Evolutionary conservation across 2,113 vertebrate species (phyloP).

Genomic region (Lepus europaeus): DNA sequence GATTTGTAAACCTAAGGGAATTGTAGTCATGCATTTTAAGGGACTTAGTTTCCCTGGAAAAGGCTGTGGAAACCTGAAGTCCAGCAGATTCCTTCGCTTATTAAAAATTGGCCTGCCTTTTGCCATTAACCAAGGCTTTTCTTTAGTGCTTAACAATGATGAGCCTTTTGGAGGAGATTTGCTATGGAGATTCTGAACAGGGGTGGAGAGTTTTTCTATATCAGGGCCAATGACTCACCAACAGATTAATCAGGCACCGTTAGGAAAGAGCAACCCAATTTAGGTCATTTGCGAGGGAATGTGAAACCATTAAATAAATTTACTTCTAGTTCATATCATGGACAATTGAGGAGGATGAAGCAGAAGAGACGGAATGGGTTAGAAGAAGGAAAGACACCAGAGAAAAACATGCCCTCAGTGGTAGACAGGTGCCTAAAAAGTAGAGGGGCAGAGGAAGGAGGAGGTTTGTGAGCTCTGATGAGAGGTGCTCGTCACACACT

Average conservation of each 20-base stretch:
- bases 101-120: not conserved
- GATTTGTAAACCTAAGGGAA: not conserved
- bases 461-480: not conserved
- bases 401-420: not conserved
- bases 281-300: slow-evolving; percentile 13
- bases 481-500: not conserved
- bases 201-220: slow-evolving; percentile 23
- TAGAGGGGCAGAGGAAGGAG: not conserved
- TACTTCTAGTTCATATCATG: not conserved
- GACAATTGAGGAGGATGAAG: not conserved
- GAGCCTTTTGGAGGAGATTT: slow-evolving; percentile 37
- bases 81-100: not conserved
- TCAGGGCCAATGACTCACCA: slow-evolving; percentile 34
- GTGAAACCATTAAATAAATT: not conserved
- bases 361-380: not conserved
- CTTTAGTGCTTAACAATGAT: not conserved
- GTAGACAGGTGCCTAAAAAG: accelerated
- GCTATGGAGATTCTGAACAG: not conserved
- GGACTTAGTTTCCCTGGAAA: not conserved
- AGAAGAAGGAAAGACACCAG: not conserved
- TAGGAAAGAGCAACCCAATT: slow-evolving; percentile 42
- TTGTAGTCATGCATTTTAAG: not conserved
- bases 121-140: not conserved
- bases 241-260: not conserved
- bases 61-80: not conserved